A percentile compares a stretch with the other conserved stretches of the same genome.
Evolutionary conservation across 2,797 vertebrate genomes (phyloP).

Genomic region (Anomalospiza imberbis): DNA sequence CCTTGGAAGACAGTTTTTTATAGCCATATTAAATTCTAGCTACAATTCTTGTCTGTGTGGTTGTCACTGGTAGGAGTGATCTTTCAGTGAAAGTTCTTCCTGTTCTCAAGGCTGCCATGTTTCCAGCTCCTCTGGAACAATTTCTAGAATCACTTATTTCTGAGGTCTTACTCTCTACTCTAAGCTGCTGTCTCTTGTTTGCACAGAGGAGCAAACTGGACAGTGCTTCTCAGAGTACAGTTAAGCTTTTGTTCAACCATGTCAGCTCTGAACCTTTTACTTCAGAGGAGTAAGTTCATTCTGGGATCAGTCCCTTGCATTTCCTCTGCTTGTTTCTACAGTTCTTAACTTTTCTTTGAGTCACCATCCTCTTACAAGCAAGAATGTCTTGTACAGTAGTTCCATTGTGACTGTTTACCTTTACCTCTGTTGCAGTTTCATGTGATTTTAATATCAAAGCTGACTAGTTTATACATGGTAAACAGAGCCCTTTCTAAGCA

Average conservation of each 20-base stretch:
- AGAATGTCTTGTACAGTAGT: neutral
- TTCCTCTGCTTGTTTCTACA: neutral
- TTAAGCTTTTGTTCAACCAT: neutral
- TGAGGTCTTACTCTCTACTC: neutral
- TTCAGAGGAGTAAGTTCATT: neutral
- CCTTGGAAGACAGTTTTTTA: neutral
- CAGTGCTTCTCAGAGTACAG: neutral
- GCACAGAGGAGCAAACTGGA: neutral
- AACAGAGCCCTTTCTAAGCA: neutral
- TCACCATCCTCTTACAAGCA: neutral
- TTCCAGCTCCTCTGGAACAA: neutral
- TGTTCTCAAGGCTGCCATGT: neutral
- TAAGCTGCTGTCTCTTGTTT: neutral
- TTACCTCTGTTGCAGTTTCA: neutral
- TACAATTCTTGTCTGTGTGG: neutral
- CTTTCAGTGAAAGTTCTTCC: neutral
- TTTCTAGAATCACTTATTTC: neutral
- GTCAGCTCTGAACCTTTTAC: neutral
- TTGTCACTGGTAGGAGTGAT: neutral
- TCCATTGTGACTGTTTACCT: neutral
- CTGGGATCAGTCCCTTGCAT: neutral
- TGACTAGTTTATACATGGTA: neutral
- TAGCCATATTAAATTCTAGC: neutral
- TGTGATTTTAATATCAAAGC: neutral
- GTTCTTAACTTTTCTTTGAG: neutral